Evolutionary conservation across 2,113 vertebrate genomes (phyloP), one percentile per base, ranked within the genome.

Genomic region (Willisornis vidua): DNA sequence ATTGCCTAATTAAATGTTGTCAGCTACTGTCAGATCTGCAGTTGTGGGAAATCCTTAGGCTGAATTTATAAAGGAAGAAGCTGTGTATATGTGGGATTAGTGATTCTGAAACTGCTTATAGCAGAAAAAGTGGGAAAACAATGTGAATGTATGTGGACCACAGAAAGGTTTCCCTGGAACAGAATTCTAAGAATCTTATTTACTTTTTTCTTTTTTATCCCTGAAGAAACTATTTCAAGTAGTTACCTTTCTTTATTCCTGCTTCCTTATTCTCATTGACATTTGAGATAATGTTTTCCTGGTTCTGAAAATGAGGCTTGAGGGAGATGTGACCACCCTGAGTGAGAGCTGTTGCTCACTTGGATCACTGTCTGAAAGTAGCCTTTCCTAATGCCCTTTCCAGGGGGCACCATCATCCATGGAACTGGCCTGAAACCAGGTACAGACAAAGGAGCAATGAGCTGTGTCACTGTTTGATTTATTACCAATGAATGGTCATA

Each of bases 81-180:
- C 20, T 59, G 17, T 52, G 39, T 12, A 4, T 51, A 5, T 10
- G 28, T 61, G 58, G 24, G 37, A 61, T 83, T 46, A 75, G 16
- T 68, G 31, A 14, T 54, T 84, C 63, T 92, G 67, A 59, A 73
- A 78, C 7, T 58, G 6, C 31, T 90, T 25, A 49, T 46, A 90
- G 45, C 31, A 79, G 67, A 26, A 63, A 24, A 39, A 83, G 14
- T 4, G 19, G 18, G 52, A 85, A 55, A 78, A 3, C 12, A 24
- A 1, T 19, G 6, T 33, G 10, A 31, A 29, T 24, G 3, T 9
- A 4, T 29, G 8, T 41, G 17, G 33, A 17, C 19, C 1, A 2
- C 19, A 33, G n/a, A 8, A 55, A 22, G 35, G 7, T 4, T 31
- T 62, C 79, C 35, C 46, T 77, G 19, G 46, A 75, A 39, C 2